A percentile compares a stretch with the other conserved stretches of the same genome.
phyloP scores from a whole-genome alignment of 2,888 invertebrate species.

The Pheosia gnoma region DNA sequence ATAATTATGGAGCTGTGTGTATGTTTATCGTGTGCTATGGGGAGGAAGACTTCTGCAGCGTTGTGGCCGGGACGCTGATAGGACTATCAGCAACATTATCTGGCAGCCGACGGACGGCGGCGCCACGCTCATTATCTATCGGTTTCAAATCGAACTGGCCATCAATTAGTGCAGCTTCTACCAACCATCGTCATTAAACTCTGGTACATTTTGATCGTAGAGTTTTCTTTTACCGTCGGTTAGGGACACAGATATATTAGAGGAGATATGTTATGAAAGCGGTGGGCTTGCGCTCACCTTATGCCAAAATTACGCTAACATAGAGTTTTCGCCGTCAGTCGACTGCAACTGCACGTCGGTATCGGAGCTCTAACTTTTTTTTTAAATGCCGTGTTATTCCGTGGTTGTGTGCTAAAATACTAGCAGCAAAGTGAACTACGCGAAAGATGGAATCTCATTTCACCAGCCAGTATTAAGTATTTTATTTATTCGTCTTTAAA shows the following conservation, averaged over 20 bases:
- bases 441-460: too few relatives aligned
- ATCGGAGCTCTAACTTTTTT: too few relatives aligned
- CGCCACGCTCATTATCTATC: slow-evolving; percentile 64
- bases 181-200: slow-evolving; percentile 39
- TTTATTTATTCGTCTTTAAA: too few relatives aligned
- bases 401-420: too few relatives aligned
- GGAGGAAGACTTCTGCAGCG: slow-evolving; percentile 29
- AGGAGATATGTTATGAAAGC: too few relatives aligned
- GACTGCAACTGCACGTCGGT: too few relatives aligned
- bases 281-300: too few relatives aligned
- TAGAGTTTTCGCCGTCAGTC: too few relatives aligned
- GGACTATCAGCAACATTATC: slow-evolving; percentile 61
- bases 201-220: background rate
- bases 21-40: slow-evolving; percentile 14
- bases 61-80: slow-evolving; percentile 41
- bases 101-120: slow-evolving; percentile 36
- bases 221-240: background rate
- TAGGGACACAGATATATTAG: background rate
- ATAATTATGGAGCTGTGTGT: slow-evolving; percentile 20
- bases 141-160: slow-evolving; percentile 54
- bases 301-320: too few relatives aligned
- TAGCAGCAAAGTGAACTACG: too few relatives aligned
- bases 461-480: too few relatives aligned
- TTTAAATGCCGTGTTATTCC: too few relatives aligned
- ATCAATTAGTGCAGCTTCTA: slow-evolving; percentile 53